Evolutionary conservation across 2,888 invertebrate genomes (phyloP).

Genomic region (Tiliacea aurago): DNA sequence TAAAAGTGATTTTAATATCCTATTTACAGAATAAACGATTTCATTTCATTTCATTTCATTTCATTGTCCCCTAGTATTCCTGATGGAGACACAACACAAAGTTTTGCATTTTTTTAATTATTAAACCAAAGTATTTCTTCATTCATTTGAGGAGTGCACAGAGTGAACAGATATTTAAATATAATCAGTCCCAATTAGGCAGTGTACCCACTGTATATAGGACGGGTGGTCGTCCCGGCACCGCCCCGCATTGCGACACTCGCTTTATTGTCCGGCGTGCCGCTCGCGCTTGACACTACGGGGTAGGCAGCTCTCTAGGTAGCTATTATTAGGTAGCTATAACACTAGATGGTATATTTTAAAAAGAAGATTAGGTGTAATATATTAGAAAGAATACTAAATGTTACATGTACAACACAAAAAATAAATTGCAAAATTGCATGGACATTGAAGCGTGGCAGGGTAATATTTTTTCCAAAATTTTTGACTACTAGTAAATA

Average conservation of each 20-base stretch:
- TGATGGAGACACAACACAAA: background rate
- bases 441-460: background rate
- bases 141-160: background rate
- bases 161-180: constrained; percentile 30
- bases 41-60: too few relatives aligned
- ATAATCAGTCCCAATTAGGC: constrained; percentile 48
- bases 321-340: background rate
- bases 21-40: too few relatives aligned
- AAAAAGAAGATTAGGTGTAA: background rate
- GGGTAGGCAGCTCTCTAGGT: constrained; percentile 20
- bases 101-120: too few relatives aligned
- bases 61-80: background rate
- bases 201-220: constrained; percentile 24
- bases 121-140: background rate
- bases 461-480: background rate
- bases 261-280: constrained; percentile 46
- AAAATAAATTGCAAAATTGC: background rate
- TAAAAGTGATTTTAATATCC: too few relatives aligned
- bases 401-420: background rate
- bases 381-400: background rate
- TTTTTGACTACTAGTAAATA: constrained; percentile 27
- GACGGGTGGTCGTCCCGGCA: constrained; percentile 32
- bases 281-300: background rate
- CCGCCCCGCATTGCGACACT: constrained; percentile 65
- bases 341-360: background rate